A percentile compares a stretch with the other conserved stretches of the same genome.
These are phyloP conservation scores for Euplexia lucipara DNA, from an alignment of 2,888 invertebrate genomes.

Conservation along the genomic window DNA sequence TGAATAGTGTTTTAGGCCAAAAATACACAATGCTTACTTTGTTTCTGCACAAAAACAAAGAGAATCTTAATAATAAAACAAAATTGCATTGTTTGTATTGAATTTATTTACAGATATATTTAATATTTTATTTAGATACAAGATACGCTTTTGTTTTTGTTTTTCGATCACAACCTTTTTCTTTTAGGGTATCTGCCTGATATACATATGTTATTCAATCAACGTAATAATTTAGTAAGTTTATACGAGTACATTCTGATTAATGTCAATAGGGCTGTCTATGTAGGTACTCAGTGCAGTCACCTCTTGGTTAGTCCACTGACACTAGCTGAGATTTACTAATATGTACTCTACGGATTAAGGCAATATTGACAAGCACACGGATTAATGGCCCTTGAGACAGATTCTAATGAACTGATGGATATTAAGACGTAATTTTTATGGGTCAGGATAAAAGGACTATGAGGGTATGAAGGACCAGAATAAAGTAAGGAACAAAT, in stretches of 20 bases:
- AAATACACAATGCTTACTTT: no score
- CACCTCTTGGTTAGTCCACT: conserved; percentile 3
- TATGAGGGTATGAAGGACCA: not conserved
- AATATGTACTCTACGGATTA: conserved; percentile 18
- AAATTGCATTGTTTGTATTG: not conserved
- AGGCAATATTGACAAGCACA: conserved; percentile 35
- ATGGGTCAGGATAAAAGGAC: not conserved
- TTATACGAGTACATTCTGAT: no score
- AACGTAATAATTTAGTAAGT: no score
- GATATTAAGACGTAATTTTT: conserved; percentile 8
- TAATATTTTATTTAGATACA: not conserved
- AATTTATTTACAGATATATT: not conserved
- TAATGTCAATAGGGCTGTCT: not conserved
- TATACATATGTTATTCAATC: conserved; percentile 30
- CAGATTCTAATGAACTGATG: conserved; percentile 4
- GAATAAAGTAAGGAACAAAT: not conserved
- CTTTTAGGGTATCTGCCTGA: not conserved
- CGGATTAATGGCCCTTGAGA: conserved; percentile 24
- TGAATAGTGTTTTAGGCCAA: no score
- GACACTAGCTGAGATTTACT: conserved; percentile 6
- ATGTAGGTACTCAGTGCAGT: conserved; percentile 4
- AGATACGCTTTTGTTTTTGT: not conserved
- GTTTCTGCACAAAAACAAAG: no score
- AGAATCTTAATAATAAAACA: no score
- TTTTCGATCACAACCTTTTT: conserved; percentile 26